Evolutionary conservation across 92 coral and sea anemone genomes (phyloP).

Genomic region (Porites lobata): DNA sequence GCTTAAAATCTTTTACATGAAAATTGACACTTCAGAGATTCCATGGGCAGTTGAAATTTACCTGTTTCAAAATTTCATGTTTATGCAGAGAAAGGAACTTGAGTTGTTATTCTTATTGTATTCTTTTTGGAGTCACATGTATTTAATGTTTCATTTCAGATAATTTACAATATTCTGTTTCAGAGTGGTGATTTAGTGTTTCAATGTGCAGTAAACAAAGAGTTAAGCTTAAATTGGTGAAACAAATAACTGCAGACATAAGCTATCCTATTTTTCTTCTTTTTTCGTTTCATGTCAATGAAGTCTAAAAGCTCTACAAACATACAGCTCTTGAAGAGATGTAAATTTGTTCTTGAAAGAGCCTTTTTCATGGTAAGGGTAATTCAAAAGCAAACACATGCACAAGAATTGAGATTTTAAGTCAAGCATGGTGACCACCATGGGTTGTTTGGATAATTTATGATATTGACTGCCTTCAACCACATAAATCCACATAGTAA

Average conservation of each 20-base stretch:
- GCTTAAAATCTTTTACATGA: no score
- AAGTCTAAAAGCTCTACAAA: background rate
- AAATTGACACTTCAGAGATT: no score
- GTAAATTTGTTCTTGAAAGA: background rate
- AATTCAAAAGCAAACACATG: slow-evolving; percentile 34
- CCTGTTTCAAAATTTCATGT: no score
- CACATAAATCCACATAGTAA: slow-evolving; percentile 14
- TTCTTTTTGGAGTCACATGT: background rate
- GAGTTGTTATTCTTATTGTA: background rate
- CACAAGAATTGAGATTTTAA: slow-evolving; percentile 30
- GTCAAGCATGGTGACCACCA: slow-evolving; percentile 58
- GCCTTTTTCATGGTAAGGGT: background rate
- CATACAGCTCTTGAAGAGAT: background rate
- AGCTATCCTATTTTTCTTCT: no score
- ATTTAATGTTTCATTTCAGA: background rate
- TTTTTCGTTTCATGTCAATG: background rate
- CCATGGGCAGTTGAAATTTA: no score
- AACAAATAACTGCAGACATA: no score
- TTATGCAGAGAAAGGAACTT: no score
- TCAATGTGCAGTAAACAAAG: background rate
- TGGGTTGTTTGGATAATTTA: slow-evolving; percentile 46
- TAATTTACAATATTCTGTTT: no score
- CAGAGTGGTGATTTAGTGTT: background rate
- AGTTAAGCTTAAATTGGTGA: no score
- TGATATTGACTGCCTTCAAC: slow-evolving; percentile 26